Evolutionary conservation across 2,797 vertebrate species (phyloP).

Genomic region (Borostomias antarcticus): DNA sequence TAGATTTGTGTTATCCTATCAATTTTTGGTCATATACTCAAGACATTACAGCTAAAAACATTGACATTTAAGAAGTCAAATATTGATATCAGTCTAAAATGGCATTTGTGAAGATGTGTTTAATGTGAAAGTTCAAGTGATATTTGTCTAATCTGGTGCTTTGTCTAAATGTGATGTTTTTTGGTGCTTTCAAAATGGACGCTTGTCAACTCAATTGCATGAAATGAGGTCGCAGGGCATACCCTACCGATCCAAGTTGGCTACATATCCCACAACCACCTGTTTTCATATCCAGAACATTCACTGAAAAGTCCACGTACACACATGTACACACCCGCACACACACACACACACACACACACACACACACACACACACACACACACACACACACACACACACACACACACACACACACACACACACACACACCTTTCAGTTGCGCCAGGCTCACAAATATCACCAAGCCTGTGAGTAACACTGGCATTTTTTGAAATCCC

Average conservation of each 20-base stretch:
- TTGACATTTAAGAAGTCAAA: neutral
- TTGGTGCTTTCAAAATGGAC: no score
- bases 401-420: no score
- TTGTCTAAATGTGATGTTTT: neutral
- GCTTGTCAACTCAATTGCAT: neutral
- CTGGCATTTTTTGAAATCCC: neutral
- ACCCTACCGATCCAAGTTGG: neutral
- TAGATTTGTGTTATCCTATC: neutral
- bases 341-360: no score
- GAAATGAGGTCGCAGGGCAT: neutral
- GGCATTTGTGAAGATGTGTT: neutral
- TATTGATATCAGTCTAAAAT: constrained; percentile 1
- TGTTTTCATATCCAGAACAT: neutral
- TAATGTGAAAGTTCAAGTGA: neutral
- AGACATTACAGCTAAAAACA: neutral
- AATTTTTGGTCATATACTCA: neutral
- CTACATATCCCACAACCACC: neutral
- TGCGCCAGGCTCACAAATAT: constrained; percentile 14
- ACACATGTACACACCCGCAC: no score
- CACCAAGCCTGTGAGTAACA: constrained; percentile 14
- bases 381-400: no score
- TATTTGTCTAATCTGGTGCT: no score
- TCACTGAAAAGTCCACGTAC: constrained; percentile 1
- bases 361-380: no score
- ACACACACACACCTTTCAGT: constrained; percentile 5